phyloP scores from a whole-genome alignment of 2,797 vertebrate genomes.

The Tadarida brasiliensis region DNA sequence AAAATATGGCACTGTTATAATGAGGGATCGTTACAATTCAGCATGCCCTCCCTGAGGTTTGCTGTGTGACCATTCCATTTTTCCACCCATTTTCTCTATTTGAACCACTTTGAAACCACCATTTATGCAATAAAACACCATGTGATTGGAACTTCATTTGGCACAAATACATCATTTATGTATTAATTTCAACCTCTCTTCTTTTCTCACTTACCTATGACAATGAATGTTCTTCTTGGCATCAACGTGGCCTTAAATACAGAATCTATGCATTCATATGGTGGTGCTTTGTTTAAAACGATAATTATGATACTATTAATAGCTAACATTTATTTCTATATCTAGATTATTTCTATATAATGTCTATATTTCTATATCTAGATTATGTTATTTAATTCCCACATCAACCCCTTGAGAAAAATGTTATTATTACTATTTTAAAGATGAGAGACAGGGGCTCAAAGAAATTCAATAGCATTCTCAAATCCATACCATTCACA shows the following conservation, averaged over 20 bases:
- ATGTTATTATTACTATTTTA: background rate
- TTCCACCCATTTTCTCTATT: background rate
- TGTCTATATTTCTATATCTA: background rate
- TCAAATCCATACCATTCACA: background rate
- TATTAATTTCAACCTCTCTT: background rate
- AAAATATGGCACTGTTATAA: background rate
- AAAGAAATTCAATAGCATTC: background rate
- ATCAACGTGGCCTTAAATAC: background rate
- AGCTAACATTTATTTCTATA: background rate
- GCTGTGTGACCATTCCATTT: background rate
- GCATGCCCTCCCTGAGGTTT: rapidly evolving
- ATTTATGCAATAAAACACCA: background rate
- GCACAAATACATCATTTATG: background rate
- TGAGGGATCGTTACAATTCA: background rate
- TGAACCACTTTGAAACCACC: background rate
- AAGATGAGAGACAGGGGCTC: background rate
- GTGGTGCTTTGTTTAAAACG: background rate
- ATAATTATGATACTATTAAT: background rate
- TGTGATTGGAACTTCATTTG: background rate
- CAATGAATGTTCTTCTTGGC: background rate
- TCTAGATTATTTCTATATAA: background rate
- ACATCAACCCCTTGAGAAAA: background rate
- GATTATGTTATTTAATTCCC: background rate
- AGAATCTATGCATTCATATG: background rate
- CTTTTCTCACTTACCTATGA: background rate